These are phyloP conservation scores for Gymnoscelis rufifasciata DNA, from an alignment of 2,888 invertebrate genomes.

Conservation along the genomic window DNA sequence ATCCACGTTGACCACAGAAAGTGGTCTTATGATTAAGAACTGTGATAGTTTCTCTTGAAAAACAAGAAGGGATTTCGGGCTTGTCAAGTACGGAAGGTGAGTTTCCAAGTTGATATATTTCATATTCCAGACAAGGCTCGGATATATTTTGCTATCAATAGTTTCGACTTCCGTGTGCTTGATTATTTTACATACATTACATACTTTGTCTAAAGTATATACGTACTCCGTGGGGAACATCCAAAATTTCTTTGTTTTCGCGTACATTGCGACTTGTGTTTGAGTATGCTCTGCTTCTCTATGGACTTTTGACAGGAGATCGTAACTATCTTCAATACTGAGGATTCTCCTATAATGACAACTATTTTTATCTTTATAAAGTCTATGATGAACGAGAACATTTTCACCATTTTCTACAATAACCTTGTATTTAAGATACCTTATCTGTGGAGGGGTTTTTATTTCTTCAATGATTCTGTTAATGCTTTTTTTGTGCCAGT, in stretches of 20 bases:
- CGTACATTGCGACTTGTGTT: too few species aligned
- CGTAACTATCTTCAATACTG: constrained; percentile 6
- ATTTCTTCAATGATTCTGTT: neutral
- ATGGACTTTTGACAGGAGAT: neutral
- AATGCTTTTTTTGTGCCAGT: neutral
- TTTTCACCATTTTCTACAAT: constrained; percentile 2
- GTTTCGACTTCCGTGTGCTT: neutral
- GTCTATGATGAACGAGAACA: neutral
- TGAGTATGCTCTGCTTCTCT: constrained; percentile 1
- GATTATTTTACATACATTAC: constrained; percentile 7
- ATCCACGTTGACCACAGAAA: neutral
- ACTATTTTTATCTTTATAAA: neutral
- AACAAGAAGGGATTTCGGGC: constrained; percentile 2
- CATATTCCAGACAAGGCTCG: neutral
- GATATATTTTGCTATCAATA: neutral
- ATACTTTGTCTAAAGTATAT: neutral
- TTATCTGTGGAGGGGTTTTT: neutral
- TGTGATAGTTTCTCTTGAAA: constrained; percentile 2
- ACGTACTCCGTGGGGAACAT: neutral
- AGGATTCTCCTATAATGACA: constrained; percentile 3
- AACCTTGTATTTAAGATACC: constrained; percentile 1
- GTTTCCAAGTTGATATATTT: neutral
- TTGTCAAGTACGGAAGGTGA: constrained; percentile 1
- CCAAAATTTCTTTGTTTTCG: constrained; percentile 1
- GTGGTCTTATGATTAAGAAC: constrained; percentile 6